These are phyloP conservation scores for Camponotus pennsylvanicus DNA, from an alignment of 1,140 invertebrate genomes.

Conservation along the genomic window DNA sequence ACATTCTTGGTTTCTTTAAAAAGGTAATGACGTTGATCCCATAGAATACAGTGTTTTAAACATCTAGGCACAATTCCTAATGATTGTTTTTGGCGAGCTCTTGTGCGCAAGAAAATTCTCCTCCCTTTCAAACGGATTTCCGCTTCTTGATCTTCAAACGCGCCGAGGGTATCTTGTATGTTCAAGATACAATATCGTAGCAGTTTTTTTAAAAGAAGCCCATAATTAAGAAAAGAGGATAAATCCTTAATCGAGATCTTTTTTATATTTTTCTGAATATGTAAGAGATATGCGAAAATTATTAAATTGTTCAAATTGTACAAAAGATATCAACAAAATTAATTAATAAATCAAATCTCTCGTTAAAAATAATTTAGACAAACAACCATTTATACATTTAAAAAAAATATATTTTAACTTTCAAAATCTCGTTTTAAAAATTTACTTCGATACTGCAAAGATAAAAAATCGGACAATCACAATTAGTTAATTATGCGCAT, in stretches of 20 bases:
- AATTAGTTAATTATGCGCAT: slow-evolving; percentile 18
- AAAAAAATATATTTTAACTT: background rate
- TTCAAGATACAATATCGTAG: background rate
- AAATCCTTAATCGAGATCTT: background rate
- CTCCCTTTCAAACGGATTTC: slow-evolving; percentile 41
- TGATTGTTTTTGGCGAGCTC: slow-evolving; percentile 79
- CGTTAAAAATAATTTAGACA: background rate
- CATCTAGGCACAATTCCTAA: slow-evolving; percentile 83
- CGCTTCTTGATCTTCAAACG: slow-evolving; percentile 34
- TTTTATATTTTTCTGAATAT: background rate
- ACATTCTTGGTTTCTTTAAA: slow-evolving; percentile 58
- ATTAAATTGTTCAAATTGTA: background rate
- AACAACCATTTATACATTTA: background rate
- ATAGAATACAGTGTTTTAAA: slow-evolving; percentile 81
- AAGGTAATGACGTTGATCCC: slow-evolving; percentile 81
- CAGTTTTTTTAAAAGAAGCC: background rate
- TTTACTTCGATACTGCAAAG: background rate
- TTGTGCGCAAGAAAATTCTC: slow-evolving; percentile 74
- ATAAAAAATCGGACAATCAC: slow-evolving; percentile 13
- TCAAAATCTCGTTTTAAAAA: no score
- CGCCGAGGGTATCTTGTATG: background rate
- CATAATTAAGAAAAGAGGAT: background rate
- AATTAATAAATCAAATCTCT: background rate
- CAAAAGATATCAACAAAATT: background rate
- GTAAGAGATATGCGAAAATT: background rate